These are phyloP conservation scores for Ctenomys sociabilis DNA, from an alignment of 2,113 vertebrate species.

Conservation along the genomic window DNA sequence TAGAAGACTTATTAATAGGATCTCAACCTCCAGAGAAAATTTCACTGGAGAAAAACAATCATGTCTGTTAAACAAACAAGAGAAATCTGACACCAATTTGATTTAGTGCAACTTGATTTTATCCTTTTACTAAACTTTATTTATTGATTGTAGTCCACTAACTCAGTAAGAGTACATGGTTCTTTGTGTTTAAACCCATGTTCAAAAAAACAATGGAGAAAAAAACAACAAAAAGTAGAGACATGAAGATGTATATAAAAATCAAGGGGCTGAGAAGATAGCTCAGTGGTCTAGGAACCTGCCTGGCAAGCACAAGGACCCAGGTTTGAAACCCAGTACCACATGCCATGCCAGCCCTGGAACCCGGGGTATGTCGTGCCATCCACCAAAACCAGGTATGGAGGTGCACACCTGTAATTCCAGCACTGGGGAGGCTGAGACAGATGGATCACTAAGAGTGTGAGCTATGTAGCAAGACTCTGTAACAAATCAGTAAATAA, in stretches of 20 bases:
- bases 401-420: no score
- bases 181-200: neutral
- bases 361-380: no score
- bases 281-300: no score
- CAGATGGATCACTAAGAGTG: no score
- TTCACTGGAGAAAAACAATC: constrained; percentile 10
- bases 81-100: neutral
- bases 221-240: neutral
- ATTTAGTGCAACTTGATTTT: neutral
- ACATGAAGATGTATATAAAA: neutral
- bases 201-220: neutral
- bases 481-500: no score
- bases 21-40: neutral
- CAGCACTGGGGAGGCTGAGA: no score
- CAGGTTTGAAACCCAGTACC: no score
- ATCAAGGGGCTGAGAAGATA: neutral
- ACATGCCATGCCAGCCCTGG: no score
- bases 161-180: neutral
- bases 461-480: no score
- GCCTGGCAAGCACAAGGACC: no score
- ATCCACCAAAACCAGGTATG: no score
- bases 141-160: neutral
- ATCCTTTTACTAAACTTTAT: neutral
- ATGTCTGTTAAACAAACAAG: neutral
- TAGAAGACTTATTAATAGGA: neutral